phyloP scores from a whole-genome alignment of 2,797 vertebrate species.

The Oreortyx pictus region DNA sequence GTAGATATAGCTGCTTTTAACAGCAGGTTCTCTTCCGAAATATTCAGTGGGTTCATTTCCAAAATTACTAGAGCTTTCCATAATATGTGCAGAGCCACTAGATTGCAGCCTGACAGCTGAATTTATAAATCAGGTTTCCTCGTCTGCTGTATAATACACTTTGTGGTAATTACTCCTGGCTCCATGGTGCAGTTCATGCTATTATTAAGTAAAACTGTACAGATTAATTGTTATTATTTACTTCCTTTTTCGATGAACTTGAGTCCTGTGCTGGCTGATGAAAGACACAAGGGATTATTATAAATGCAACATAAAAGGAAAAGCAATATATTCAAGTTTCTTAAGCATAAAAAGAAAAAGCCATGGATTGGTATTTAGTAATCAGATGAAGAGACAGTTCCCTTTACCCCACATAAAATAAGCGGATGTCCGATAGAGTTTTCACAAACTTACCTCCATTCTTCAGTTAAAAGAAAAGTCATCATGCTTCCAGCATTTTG shows the following conservation, averaged over 20 bases:
- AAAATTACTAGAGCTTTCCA: constrained; percentile 1
- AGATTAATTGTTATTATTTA: constrained; percentile 60
- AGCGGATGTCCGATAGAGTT: neutral
- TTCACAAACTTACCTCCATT: neutral
- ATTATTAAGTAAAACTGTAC: constrained; percentile 18
- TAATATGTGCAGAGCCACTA: neutral
- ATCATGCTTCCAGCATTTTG: neutral
- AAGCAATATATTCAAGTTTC: neutral
- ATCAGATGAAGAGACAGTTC: neutral
- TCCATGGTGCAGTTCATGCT: neutral
- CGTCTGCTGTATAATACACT: neutral
- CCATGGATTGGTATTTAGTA: neutral
- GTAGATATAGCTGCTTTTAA: neutral
- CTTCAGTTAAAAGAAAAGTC: neutral
- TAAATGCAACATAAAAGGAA: neutral
- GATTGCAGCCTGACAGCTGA: neutral
- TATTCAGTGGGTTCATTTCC: neutral
- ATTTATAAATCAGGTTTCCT: constrained; percentile 58
- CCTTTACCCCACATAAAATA: neutral
- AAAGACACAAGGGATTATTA: neutral
- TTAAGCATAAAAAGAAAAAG: neutral
- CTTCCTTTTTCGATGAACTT: constrained; percentile 35
- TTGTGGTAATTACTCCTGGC: constrained; percentile 1
- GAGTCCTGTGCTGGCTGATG: neutral
- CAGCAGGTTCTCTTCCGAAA: neutral